phyloP scores from a whole-genome alignment of 2,113 vertebrate genomes.

The Pao palembangensis region DNA sequence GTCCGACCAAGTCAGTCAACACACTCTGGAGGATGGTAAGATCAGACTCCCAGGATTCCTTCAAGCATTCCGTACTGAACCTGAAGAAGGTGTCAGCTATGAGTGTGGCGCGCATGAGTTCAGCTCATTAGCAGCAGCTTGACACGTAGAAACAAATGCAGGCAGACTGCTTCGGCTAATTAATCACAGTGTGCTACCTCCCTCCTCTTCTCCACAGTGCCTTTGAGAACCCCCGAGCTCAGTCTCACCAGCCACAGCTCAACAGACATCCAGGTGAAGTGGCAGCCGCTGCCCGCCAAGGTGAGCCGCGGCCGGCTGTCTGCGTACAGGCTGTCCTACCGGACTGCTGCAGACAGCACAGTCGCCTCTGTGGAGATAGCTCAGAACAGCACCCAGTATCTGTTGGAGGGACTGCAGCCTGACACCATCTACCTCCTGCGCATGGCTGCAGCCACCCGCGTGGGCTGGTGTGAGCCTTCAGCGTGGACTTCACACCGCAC shows the following conservation, averaged over 20 bases:
- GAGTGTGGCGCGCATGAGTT: conserved; percentile 24
- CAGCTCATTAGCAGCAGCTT: not conserved
- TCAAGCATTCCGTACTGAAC: conserved; percentile 55
- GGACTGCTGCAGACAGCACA: conserved; percentile 81
- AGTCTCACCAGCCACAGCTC: conserved; percentile 89
- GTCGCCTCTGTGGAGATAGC: conserved; percentile 84
- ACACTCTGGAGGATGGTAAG: conserved; percentile 95
- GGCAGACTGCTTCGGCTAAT: not conserved
- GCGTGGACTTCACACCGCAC: conserved; percentile 93
- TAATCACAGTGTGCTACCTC: too few species aligned
- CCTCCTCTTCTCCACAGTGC: conserved; percentile 74
- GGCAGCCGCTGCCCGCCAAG: conserved; percentile 87
- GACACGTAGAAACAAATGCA: not conserved
- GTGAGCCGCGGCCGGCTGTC: conserved; percentile 84
- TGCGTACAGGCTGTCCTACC: conserved; percentile 85
- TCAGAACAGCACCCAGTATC: conserved; percentile 75
- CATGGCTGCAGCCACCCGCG: conserved; percentile 86
- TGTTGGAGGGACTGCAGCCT: conserved; percentile 80
- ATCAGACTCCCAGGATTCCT: conserved; percentile 45
- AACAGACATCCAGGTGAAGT: conserved; percentile 87
- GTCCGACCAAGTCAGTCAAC: conserved; percentile 93
- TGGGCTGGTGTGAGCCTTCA: conserved; percentile 91
- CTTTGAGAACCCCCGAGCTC: conserved; percentile 90
- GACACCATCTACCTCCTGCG: conserved; percentile 91
- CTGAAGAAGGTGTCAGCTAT: conserved; percentile 35